phyloP scores from a whole-genome alignment of 2,888 invertebrate species.

The Xanthia icteritia region DNA sequence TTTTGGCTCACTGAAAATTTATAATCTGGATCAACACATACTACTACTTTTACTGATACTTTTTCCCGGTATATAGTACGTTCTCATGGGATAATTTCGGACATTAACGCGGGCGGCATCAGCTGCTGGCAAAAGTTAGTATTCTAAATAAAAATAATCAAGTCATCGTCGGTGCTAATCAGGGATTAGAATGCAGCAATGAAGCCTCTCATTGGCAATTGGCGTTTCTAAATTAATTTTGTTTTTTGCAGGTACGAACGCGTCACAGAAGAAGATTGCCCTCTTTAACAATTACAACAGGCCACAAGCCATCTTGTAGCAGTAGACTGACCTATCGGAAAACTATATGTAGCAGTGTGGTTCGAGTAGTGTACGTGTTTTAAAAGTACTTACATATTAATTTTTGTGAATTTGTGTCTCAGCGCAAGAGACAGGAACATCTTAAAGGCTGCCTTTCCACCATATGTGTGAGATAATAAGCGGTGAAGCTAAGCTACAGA shows the following conservation, averaged over 20 bases:
- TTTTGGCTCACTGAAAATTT: too few relatives aligned
- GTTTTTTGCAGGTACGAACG: constrained; percentile 40
- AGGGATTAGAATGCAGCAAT: too few relatives aligned
- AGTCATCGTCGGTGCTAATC: too few relatives aligned
- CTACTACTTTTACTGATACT: too few relatives aligned
- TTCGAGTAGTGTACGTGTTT: background rate
- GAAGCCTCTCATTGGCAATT: too few relatives aligned
- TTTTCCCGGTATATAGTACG: too few relatives aligned
- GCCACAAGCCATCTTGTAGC: background rate
- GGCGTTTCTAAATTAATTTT: background rate
- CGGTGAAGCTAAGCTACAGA: background rate
- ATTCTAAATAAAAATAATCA: too few relatives aligned
- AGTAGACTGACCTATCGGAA: background rate
- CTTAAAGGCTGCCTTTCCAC: background rate
- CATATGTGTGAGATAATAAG: background rate
- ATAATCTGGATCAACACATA: too few relatives aligned
- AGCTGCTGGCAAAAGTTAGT: too few relatives aligned
- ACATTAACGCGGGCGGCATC: too few relatives aligned
- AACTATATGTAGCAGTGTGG: background rate
- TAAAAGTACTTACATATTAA: background rate
- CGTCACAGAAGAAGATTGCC: constrained; percentile 39
- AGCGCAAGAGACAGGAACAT: background rate
- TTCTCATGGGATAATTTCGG: too few relatives aligned
- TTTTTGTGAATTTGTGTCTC: background rate
- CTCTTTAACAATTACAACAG: constrained; percentile 7